Base-by-base conservation (phyloP, 2,888 invertebrate species). In the Campoplex nolae region DNA sequence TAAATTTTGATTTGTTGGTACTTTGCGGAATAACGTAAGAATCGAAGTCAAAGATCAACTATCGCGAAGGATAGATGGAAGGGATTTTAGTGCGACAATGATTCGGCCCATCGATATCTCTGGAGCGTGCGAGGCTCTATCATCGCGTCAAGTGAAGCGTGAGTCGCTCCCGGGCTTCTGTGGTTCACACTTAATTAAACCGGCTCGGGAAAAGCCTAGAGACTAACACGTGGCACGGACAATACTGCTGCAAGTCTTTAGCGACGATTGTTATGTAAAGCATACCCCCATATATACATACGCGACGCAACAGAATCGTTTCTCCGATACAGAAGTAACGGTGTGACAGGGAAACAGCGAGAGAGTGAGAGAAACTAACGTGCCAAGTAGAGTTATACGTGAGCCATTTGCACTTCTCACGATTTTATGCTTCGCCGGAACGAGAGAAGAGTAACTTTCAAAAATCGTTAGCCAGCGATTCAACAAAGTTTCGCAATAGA, bases 111-210 rank as follows among this genome's bases (percentile, higher is more conserved):
- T 86, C 84, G 86, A 88, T 88, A 85, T 74, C 81, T 87, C 80
- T 82, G 84, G n/a, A 84, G 82, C 83, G 76, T 84, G 81, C 54
- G 82, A 90, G 90, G 91, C 75, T 79, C 92, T 93, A 93, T 94
- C 94, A 94, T 94, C 93, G 92, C 91, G 91, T 92, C 92, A 94
- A 94, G 93, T 93, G 94, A 94, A 91, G 93, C 94, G 92, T 94
- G 90, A 87, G 84, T 82, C 81, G 80, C 91, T 91, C 78, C 88
- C 89, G 92, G 92, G 93, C 93, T 94, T 92, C 94, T 94, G 94
- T 91, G 94, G 94, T 94, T 94, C 94, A 94, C 94, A 94, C 94
- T 93, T 94, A 94, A 94, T 94, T 94, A 94, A 94, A 94, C 93
- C 91, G 90, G 84, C 91, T 93, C 92, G 92, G 93, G 92, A 81